Evolutionary conservation across 2,797 vertebrate species (phyloP), one percentile per base, ranked within the genome.

Genomic region (Semotilus atromaculatus): DNA sequence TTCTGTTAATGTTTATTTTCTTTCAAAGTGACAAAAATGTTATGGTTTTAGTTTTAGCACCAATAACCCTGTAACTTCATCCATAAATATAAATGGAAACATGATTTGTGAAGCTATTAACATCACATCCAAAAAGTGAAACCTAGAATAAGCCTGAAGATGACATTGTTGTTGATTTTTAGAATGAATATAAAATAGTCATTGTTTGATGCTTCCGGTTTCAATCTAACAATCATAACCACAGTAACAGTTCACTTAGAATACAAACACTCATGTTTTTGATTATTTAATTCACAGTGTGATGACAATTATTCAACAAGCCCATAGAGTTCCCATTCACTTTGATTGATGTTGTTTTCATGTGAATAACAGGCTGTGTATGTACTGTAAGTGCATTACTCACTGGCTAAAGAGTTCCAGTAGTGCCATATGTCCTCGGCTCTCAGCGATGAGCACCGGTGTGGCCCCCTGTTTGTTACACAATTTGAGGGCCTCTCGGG

Each of bases 401-500:
- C 92, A 99, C 98, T 94, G 92, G 18, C 91, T 93, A 26, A 99
- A 92, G 78, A 99, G 95, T 58, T 95, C 88, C 13, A 95, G 93
- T 43, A 99, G 93, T 62, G 92, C 89, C 76, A 90, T 86, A 88
- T 97, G 95, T 86, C 97, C 97, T 74, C 96, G 94, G 72, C 93
- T 94, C 78, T 94, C 90, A 8, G 98, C 98, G 40, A 98, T 71
- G 89, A 91, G 92, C 0, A 93, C 92, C 0, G 98, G 97, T 0
- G 98, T 99, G 23, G 92, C 95, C 60, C 98, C 98, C 85, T 98
- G 96, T 55, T 91, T 96, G 92, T 99, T 98, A 90, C 93, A 92
- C 90, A 98, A 90, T 53, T 87, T 90, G 77, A 98, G 94, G 9
- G 97, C 96, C 81, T 95, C 94, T 68, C 89, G 94, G 34, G 97